phyloP scores from a whole-genome alignment of 1,140 invertebrate genomes.

The Gryon sp. region DNA sequence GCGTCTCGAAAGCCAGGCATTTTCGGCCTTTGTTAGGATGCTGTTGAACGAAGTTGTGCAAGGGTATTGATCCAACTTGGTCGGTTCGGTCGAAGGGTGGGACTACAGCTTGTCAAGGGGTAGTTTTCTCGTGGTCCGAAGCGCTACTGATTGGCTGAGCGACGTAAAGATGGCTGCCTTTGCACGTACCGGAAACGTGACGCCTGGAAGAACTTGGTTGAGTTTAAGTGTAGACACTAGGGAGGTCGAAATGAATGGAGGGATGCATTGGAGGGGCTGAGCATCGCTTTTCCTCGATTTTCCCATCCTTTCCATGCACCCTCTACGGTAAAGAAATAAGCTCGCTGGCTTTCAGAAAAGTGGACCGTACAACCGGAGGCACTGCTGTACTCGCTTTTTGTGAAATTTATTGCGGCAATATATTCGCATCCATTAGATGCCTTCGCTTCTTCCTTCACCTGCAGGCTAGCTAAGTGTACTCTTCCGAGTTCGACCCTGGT shows the following conservation, averaged over 20 bases:
- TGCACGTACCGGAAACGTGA: conserved; percentile 74
- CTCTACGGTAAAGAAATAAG: conserved; percentile 45
- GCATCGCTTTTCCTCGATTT: conserved; percentile 58
- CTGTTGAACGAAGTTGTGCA: conserved; percentile 52
- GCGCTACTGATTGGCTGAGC: conserved; percentile 68
- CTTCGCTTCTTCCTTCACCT: conserved; percentile 68
- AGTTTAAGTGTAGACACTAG: conserved; percentile 60
- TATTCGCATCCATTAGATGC: conserved; percentile 80
- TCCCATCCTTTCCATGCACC: conserved; percentile 33
- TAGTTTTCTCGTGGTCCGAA: conserved; percentile 67
- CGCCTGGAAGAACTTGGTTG: conserved; percentile 65
- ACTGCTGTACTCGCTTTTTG: conserved; percentile 73
- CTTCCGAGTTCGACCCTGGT: conserved; percentile 58
- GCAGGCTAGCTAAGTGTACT: conserved; percentile 69
- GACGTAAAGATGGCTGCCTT: conserved; percentile 75
- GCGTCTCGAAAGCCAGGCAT: conserved; percentile 36
- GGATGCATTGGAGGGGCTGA: conserved; percentile 8
- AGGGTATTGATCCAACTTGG: conserved; percentile 67
- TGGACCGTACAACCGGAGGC: conserved; percentile 56
- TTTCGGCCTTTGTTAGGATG: conserved; percentile 60
- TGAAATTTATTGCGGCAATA: conserved; percentile 80
- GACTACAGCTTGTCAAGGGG: conserved; percentile 63
- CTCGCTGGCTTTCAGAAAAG: conserved; percentile 55
- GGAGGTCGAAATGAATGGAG: conserved; percentile 24
- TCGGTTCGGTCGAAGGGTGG: conserved; percentile 68